Conservation (phyloP, 2,888 invertebrate genomes). For the Hypena proboscidalis region DNA sequence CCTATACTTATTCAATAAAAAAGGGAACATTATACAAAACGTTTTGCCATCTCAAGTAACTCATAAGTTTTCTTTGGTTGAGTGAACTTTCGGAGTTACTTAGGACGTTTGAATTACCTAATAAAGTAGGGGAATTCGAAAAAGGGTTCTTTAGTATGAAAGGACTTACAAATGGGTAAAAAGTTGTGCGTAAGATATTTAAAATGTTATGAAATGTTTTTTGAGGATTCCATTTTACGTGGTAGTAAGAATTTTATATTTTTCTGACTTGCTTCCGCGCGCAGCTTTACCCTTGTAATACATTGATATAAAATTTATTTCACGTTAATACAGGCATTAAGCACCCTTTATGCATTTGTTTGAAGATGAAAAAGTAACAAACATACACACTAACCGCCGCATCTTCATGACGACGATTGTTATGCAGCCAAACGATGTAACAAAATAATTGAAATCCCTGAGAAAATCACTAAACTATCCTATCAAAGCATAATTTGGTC, state of each 20-base stretch:
- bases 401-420: no score
- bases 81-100: slow-evolving; percentile 43
- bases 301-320: no score
- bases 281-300: no score
- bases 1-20: slow-evolving; percentile 41
- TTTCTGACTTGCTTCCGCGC: no score
- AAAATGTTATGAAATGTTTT: neutral
- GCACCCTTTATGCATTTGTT: no score
- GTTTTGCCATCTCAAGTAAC: slow-evolving; percentile 33
- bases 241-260: neutral
- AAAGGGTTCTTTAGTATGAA: slow-evolving; percentile 39
- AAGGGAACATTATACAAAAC: slow-evolving; percentile 38
- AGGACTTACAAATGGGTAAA: slow-evolving; percentile 15
- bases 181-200: slow-evolving; percentile 1
- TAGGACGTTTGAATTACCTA: slow-evolving; percentile 34
- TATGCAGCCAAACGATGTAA: no score
- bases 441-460: neutral
- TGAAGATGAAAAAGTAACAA: no score
- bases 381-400: no score
- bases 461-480: neutral
- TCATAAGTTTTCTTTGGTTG: slow-evolving; percentile 42
- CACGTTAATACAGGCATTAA: no score
- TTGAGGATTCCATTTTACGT: neutral
- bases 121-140: slow-evolving; percentile 40
- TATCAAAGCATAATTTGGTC: neutral